Evolutionary conservation across 2,888 invertebrate genomes (phyloP), one percentile per base, ranked within the genome.

Genomic region (Idaea straminata): DNA sequence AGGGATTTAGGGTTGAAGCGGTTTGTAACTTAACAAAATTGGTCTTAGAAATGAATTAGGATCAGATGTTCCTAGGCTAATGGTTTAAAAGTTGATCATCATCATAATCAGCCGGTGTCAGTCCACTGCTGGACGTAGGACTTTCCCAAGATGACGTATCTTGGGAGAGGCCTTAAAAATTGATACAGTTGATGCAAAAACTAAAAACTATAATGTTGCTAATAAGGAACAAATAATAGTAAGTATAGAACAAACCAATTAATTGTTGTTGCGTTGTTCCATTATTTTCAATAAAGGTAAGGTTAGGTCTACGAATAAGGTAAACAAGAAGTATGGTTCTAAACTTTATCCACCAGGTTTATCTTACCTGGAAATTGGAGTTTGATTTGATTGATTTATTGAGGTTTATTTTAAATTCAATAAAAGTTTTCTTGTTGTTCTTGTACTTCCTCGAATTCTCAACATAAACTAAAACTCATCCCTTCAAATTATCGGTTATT

Each of bases 401-500:
- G 47, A 13, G 47, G 47, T 47, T 6, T 47, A 47, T 47, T 47
- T 47, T 47, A 47, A 47, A 47, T 47, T 47, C 47, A 47, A 47
- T 47, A 47, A 47, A 47, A 47, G 47, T 47, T 47, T 47, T 47
- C 47, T 7, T 47, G 47, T 47, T 47, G 47, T 47, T 47, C 47
- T 47, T 47, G 10, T 47, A 47, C 47, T 47, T 47, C 47, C 47
- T 47, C 47, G 47, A 47, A 47, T 47, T 47, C 47, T 4, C 13
- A 47, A 47, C 47, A 47, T 47, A 47, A 47, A 47, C 47, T 47
- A 47, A 47, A 47, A 47, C 47, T 47, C 47, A 47, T 47, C 47
- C 47, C 47, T 47, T 47, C 13, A 47, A 47, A 47, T 47, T 47
- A 47, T 47, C 4, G 47, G 13, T 47, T 47, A 47, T 47, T 47